Percentiles rank a stretch among this genome's conserved stretches.
phyloP scores from a whole-genome alignment of 35 echinoderm and acorn worm genomes.

The Diadema setosum region DNA sequence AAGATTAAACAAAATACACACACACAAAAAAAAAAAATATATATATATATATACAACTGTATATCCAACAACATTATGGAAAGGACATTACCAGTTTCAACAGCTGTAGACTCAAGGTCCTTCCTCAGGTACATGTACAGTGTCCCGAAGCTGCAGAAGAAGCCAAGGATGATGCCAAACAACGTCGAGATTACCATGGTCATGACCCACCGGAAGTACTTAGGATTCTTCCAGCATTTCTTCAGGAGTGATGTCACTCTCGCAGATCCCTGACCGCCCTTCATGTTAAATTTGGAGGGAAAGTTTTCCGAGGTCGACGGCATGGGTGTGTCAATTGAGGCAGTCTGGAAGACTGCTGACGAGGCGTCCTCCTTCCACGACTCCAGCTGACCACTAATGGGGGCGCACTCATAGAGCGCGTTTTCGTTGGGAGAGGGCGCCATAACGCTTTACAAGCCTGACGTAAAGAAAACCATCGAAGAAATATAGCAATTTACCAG shows the following conservation, averaged over 20 bases:
- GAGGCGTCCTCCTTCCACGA: background rate
- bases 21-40: too few species aligned
- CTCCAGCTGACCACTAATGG: background rate
- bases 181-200: background rate
- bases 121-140: background rate
- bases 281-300: too few species aligned
- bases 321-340: background rate
- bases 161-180: background rate
- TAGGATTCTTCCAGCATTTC: background rate
- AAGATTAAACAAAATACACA: background rate
- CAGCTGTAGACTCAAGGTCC: background rate
- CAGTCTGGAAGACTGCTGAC: background rate
- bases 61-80: too few species aligned
- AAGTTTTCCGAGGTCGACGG: too few species aligned
- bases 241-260: background rate
- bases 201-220: background rate
- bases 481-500: too few species aligned
- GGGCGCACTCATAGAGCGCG: background rate
- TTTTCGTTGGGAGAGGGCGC: background rate
- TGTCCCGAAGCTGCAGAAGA: background rate
- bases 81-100: constrained; percentile 13
- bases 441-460: too few species aligned
- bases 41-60: too few species aligned
- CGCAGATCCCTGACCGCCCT: background rate
- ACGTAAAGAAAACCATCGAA: too few species aligned